Base-by-base conservation (phyloP, 2,888 invertebrate genomes). In the Epicampocera succincta region DNA sequence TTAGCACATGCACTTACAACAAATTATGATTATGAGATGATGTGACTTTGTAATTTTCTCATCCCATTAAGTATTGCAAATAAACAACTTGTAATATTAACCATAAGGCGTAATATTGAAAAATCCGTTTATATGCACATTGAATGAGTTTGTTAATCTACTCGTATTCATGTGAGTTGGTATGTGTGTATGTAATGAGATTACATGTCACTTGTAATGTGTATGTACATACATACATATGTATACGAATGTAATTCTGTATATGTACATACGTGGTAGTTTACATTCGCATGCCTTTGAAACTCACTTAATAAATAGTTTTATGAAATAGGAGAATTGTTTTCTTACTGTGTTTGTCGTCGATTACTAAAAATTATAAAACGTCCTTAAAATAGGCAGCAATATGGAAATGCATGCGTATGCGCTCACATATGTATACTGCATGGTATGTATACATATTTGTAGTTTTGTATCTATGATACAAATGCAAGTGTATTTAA, bases 21-120 rank as follows among this genome's bases (percentile, higher is more conserved):
- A 77, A 78, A 74, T 71, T 74, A 78, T 74, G 68, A 74, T 82
- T 78, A 71, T 71, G 29, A 52, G 56, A 69, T 46, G 42, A 78
- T 69, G 63, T 66, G 74, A 82, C 65, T 82, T 82, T 69, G 46
- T 50, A 46, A 65, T 61, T 68, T 77, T 69, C 56, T 68, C 77
- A 73, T 73, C 48, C 73, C 77, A 73, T 66, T 73, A 58, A 68
- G 21, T 61, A 38, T 48, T n/a, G 40, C 44, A 61, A 73, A 79
- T 58, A 74, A 29, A 69, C 68, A 40, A 58, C 60, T 65, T 75
- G 60, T 69, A 74, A 66, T 29, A 78, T 71, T 78, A 82, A 61
- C 69, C 82, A 78, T 82, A 78, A 75, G 78, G 74, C 78, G 77
- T 82, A 82, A 82, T 82, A 78, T 61, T 72, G 48, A 80, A 29